A percentile compares a stretch with the other conserved stretches of the same genome.
Conservation (phyloP, 2,888 invertebrate species). For the Schizaphis graminum region DNA sequence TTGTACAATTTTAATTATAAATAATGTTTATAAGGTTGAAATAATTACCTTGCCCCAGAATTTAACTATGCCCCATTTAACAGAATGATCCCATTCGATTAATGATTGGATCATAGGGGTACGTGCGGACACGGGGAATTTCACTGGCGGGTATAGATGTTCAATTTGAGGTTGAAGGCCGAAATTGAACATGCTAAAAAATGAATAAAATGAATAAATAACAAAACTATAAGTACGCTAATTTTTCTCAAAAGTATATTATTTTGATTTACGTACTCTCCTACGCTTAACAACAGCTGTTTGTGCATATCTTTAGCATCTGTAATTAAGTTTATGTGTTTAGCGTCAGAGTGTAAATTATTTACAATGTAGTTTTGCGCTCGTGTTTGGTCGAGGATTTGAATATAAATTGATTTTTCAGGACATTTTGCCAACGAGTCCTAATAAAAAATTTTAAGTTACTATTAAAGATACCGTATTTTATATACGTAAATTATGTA, state of each 20-base stretch:
- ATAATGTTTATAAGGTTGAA: neutral
- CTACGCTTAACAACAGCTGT: conserved; percentile 53
- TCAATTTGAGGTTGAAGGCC: conserved; percentile 84
- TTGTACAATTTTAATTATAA: neutral
- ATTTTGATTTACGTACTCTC: conserved; percentile 47
- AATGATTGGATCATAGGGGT: conserved; percentile 91
- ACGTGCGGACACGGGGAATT: conserved; percentile 90
- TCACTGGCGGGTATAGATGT: conserved; percentile 82
- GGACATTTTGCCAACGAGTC: conserved; percentile 37
- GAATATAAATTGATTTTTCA: conserved; percentile 28
- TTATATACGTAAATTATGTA: neutral
- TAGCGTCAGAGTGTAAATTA: neutral
- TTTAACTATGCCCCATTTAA: conserved; percentile 89
- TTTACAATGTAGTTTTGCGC: neutral
- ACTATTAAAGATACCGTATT: neutral
- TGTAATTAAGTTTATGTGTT: neutral
- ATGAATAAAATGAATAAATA: neutral
- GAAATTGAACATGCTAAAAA: conserved; percentile 78
- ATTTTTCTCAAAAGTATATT: neutral
- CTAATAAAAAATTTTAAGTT: neutral
- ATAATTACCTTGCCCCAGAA: conserved; percentile 75
- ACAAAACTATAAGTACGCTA: neutral
- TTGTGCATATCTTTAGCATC: conserved; percentile 38
- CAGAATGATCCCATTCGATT: conserved; percentile 93
- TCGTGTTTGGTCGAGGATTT: conserved; percentile 27